Base-by-base conservation (phyloP, 2,113 vertebrate species). In the Oryctolagus cuniculus region DNA sequence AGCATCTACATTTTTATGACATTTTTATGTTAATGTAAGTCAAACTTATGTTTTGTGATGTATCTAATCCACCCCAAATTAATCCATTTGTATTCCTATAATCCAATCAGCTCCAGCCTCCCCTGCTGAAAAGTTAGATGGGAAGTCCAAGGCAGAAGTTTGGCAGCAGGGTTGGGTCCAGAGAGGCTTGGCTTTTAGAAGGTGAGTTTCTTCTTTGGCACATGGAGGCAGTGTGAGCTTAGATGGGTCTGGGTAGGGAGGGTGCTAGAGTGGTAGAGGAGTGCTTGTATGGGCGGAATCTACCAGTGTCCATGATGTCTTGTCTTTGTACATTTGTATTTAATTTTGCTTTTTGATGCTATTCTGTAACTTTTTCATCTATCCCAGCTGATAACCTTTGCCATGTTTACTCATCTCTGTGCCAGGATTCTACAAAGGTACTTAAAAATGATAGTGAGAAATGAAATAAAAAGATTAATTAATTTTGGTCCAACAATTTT, bases 41-140 rank as follows among this genome's bases (percentile, higher is more conserved):
- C 96, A 97, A 98, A 97, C 95, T 98, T 98, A 91, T 69, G 95
- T 97, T 97, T 97, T 98, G 94, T 96, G 93, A 87, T 95, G 84
- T 66, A 10, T 96, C 97, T 97, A 97, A 98, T 98, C 97, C 97
- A 96, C 91, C 95, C 96, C 94, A 98, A 98, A 98, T 98, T 98
- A 98, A 98, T 97, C 98, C 97, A 98, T 98, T 98, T 98, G 97
- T 98, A 98, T 98, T 98, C 97, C 87, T 95, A 94, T 97, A 97
- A 98, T 98, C 97, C 96, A 97, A 92, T 91, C 90, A 96, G 79
- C 88, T 96, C 87, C 95, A 53, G 83, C 94, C 93, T 94, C 78
- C 75, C 73, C 75, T 96, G 31, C 72, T 87, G 80, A 96, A 97
- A 96, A 96, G 93, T 94, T 96, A 95, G 78, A 79, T 0, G 0